Base-by-base conservation (phyloP, 2,888 invertebrate genomes). In the Eilema caniola region DNA sequence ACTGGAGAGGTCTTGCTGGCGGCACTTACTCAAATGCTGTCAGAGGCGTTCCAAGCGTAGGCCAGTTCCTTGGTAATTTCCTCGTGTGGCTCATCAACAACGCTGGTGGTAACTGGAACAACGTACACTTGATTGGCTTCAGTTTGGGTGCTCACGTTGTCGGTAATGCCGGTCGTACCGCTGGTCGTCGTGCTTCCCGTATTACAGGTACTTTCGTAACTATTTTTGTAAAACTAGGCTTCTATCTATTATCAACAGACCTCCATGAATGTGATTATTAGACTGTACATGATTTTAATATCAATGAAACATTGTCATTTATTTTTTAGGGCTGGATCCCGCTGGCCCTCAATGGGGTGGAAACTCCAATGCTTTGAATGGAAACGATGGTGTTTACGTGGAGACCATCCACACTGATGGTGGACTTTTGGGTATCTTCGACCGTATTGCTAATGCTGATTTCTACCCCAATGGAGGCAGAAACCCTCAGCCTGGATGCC, bases 391-490 rank as follows among this genome's bases (percentile, higher is more conserved):
- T 14, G 77, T 71, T 62, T 91, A 92, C 71, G 93, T 94, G 0
- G 94, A 95, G 77, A 81, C 86, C 3, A 93, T 94, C 56, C 94
- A 95, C 76, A 94, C 94, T 0, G 91, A 94, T 47, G 90, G 91
- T 31, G 87, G 90, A 8, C 66, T 84, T 0, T 86, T 92, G 7
- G 95, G 94, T 24, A 92, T 93, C 73, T 87, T 88, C 69, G 82
- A 89, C 66, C 83, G 85, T 2, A 86, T 91, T 37, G 90, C 85
- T 10, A 59, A 92, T 62, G 85, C 88, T 16, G 91, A 94, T 81
- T 95, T 94, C 83, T 95, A 93, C 79, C 92, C 93, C 8, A 94
- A 94, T 75, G 93, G 93, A 0, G 94, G 93, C 61, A 86, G 86
- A 8, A 85, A 87, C 76, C 86, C 87, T 4, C 93, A 94, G 76